These are phyloP conservation scores for Volucella inflata DNA, from an alignment of 2,888 invertebrate species.

Conservation along the genomic window DNA sequence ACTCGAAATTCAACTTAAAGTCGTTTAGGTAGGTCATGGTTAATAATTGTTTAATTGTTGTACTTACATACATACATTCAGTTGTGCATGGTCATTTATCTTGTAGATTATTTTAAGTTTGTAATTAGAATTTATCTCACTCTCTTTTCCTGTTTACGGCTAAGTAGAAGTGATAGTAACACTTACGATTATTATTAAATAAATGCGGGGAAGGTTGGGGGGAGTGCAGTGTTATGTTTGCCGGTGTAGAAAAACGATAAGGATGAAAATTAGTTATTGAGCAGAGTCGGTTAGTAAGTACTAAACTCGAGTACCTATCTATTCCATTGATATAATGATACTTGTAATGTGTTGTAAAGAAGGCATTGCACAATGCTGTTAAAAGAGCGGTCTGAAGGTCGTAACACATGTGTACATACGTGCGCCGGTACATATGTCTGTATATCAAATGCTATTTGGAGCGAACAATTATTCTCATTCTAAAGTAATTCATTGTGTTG, in stretches of 20 bases:
- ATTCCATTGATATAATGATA: not conserved
- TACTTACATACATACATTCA: constrained; percentile 30
- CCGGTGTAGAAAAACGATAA: constrained; percentile 41
- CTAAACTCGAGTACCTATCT: constrained; percentile 7
- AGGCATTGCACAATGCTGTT: constrained; percentile 19
- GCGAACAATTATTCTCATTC: no score
- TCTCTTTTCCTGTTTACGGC: constrained; percentile 33
- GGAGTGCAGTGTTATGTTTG: constrained; percentile 18
- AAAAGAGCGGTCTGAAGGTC: not conserved
- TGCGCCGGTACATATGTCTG: no score
- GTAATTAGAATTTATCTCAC: constrained; percentile 44
- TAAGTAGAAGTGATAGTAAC: not conserved
- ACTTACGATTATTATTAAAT: not conserved
- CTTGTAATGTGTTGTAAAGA: not conserved
- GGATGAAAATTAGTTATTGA: not conserved
- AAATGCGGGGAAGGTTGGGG: no score
- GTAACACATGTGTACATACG: not conserved
- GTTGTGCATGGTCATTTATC: constrained; percentile 48
- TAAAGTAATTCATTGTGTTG: no score
- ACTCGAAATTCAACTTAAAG: constrained; percentile 67
- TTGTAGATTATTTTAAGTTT: constrained; percentile 33
- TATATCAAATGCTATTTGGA: no score
- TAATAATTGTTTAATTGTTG: constrained; percentile 62
- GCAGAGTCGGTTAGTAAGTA: constrained; percentile 4
- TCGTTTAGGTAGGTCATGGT: constrained; percentile 73